A percentile compares a stretch with the other conserved stretches of the same genome.
These are phyloP conservation scores for Matsumurasca onukii DNA, from an alignment of 1,140 invertebrate species.

Conservation along the genomic window DNA sequence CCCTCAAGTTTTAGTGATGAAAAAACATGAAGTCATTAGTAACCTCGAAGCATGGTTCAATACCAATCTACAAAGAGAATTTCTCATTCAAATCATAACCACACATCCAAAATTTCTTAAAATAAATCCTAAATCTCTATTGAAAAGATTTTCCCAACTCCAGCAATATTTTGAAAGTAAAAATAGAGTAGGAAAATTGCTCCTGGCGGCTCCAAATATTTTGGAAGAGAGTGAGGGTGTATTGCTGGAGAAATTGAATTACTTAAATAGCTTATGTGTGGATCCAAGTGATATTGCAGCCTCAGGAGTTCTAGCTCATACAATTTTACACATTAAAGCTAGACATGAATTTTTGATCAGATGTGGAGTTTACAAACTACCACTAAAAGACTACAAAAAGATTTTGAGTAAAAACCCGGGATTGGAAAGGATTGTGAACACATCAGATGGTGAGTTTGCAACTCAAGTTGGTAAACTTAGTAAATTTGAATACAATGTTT, in stretches of 20 bases:
- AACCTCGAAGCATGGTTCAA: neutral
- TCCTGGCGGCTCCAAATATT: constrained; percentile 6
- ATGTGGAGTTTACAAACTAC: constrained; percentile 1
- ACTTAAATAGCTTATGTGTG: neutral
- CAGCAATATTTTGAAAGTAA: constrained; percentile 3
- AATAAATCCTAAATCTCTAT: neutral
- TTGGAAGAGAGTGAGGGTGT: neutral
- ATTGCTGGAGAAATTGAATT: constrained; percentile 2
- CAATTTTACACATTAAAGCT: neutral
- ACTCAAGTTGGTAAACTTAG: neutral
- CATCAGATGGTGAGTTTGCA: neutral
- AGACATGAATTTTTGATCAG: constrained; percentile 15
- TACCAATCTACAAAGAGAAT: neutral
- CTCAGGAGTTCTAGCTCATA: neutral
- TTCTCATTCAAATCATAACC: neutral
- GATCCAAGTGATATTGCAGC: neutral
- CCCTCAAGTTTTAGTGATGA: neutral
- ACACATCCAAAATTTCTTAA: neutral
- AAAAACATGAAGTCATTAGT: neutral
- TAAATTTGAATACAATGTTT: constrained; percentile 1
- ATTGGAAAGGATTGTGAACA: neutral
- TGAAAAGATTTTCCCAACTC: neutral
- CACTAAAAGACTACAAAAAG: constrained; percentile 1
- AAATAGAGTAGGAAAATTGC: neutral
- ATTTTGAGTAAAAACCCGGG: neutral